Base-by-base conservation (phyloP, 2,113 vertebrate species). In the Planiliza haematocheilus region DNA sequence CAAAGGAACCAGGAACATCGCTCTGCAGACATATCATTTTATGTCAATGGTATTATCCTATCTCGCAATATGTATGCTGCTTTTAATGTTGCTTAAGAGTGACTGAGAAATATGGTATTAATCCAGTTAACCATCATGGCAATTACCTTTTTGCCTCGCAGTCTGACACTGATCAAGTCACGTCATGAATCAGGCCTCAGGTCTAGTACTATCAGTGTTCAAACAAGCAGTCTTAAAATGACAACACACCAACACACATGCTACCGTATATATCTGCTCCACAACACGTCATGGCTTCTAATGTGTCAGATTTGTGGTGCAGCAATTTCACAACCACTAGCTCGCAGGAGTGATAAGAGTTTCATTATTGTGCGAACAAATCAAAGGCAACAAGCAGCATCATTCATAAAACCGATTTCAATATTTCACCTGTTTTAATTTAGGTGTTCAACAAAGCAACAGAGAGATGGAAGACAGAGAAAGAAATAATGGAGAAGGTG, bases 341-440 rank as follows among this genome's bases (percentile, higher is more conserved):
- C 88, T 91, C 41, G 62, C 85, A 84, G 85, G 82, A 84, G 79
- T 87, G 91, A 93, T 92, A 91, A 90, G 77, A 81, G 84, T 89
- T 91, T 91, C 90, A 92, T 92, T 92, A 92, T 85, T 89, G 79
- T 77, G 55, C 5, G 58, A 89, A 86, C 90, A 91, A 91, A 92
- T 91, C 90, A 93, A 91, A 91, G 79, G 86, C 88, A 92, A 91
- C 91, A 88, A 89, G 86, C 86, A 79, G 83, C 76, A 62, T 86
- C 82, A 77, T 88, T 91, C 87, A 89, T 82, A 83, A 81, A 91
- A 86, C 82, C 87, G 67, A 92, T 89, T 91, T 88, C 88, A 89
- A 90, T 91, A 91, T 91, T 90, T 91, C 87, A 91, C 82, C 81
- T 86, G 85, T 90, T 93, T 88, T 91, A 91, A 93, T 91, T 93